phyloP scores from a whole-genome alignment of 2,888 invertebrate species.

The Ophion obscuratus region DNA sequence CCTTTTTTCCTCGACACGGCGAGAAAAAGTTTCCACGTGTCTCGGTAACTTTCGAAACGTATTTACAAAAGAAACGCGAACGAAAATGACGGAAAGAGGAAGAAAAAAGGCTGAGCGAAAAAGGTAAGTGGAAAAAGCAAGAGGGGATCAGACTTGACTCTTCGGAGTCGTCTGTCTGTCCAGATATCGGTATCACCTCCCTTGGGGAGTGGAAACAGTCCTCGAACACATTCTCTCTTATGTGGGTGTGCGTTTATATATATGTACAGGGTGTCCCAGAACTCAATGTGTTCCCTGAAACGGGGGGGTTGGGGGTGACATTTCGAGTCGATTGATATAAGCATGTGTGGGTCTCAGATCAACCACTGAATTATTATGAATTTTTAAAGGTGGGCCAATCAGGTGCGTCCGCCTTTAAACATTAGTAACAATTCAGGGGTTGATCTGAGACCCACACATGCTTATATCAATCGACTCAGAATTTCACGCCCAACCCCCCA shows the following conservation, averaged over 20 bases:
- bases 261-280: neutral
- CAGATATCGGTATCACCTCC: slow-evolving; percentile 47
- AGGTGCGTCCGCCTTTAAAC: too few relatives aligned
- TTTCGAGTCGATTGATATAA: too few relatives aligned
- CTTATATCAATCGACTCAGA: too few relatives aligned
- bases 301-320: too few relatives aligned
- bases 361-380: too few relatives aligned
- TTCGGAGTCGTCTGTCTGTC: slow-evolving; percentile 24
- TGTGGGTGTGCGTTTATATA: neutral
- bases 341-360: too few relatives aligned
- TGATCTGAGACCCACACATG: too few relatives aligned
- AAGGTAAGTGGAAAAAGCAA: slow-evolving; percentile 32
- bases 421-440: too few relatives aligned
- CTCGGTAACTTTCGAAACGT: slow-evolving; percentile 30
- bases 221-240: neutral
- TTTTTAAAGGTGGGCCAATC: too few relatives aligned
- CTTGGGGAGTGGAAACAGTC: slow-evolving; percentile 27
- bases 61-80: neutral
- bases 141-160: slow-evolving; percentile 38
- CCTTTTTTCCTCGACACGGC: neutral
- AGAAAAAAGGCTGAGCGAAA: neutral
- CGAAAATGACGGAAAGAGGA: neutral
- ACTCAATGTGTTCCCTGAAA: too few relatives aligned
- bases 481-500: too few relatives aligned
- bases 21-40: slow-evolving; percentile 39